Conservation (phyloP, 2,113 vertebrate genomes). For the Murina feae region DNA sequence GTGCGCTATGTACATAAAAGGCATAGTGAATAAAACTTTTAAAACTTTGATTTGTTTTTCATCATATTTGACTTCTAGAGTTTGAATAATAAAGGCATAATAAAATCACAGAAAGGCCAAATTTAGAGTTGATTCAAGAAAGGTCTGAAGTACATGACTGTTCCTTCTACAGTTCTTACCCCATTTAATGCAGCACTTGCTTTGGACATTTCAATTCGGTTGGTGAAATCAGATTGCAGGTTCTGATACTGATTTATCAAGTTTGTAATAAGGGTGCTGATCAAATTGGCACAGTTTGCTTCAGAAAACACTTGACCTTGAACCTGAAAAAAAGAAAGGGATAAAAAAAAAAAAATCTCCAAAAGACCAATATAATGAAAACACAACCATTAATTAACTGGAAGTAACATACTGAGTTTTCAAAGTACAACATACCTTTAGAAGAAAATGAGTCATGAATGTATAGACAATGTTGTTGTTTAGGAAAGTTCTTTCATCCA, state of each 20-base stretch:
- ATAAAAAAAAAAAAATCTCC: conserved; percentile 23
- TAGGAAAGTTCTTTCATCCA: conserved; percentile 97
- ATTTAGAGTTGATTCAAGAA: background rate
- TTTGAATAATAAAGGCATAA: background rate
- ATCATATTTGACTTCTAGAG: background rate
- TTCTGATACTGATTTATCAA: conserved; percentile 95
- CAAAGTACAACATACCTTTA: conserved; percentile 85
- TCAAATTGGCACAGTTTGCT: conserved; percentile 94
- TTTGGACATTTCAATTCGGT: conserved; percentile 92
- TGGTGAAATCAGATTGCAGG: conserved; percentile 91
- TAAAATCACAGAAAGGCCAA: background rate
- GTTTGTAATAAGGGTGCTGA: conserved; percentile 92
- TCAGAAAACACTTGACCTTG: conserved; percentile 96
- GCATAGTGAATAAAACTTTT: background rate
- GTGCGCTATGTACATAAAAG: background rate
- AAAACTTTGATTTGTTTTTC: background rate
- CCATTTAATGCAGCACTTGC: conserved; percentile 96
- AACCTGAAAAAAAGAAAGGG: conserved; percentile 80
- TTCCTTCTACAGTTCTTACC: conserved; percentile 78
- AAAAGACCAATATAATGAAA: background rate
- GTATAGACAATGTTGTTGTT: conserved; percentile 95
- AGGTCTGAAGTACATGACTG: background rate
- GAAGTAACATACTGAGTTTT: background rate
- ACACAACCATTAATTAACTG: background rate
- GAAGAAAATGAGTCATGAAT: conserved; percentile 96